Conservation (phyloP, 2,797 vertebrate species). For the Phalanger gymnotis region DNA sequence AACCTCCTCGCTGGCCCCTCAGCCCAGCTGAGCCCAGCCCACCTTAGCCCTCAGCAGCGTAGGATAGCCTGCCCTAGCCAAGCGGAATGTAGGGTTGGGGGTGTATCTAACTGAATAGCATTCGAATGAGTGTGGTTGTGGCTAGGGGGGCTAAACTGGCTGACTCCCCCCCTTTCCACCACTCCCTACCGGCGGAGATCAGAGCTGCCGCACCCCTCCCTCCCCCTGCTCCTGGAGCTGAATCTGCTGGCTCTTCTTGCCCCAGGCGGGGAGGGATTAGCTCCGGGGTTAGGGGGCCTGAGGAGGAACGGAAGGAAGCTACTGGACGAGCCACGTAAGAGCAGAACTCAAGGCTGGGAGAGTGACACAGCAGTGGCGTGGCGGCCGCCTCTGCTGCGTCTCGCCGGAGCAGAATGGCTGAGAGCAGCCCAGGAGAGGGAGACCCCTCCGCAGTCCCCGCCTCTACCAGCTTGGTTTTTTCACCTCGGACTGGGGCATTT, state of each 20-base stretch:
- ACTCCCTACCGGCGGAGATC: background rate
- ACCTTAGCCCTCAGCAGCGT: background rate
- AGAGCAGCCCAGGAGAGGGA: background rate
- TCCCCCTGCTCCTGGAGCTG: background rate
- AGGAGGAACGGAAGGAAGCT: background rate
- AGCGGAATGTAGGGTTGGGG: background rate
- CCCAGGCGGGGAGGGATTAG: background rate
- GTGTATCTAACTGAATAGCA: background rate
- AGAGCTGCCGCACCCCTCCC: background rate
- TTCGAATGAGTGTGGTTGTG: background rate
- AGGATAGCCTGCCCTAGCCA: background rate
- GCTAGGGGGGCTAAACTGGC: background rate
- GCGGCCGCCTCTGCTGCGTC: background rate
- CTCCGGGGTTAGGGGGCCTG: background rate
- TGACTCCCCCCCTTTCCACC: background rate
- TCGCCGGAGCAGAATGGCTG: fast-evolving
- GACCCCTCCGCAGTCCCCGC: background rate
- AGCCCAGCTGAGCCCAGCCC: background rate
- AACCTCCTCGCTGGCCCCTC: no score
- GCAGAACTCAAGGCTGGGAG: conserved; percentile 7
- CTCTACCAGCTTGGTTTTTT: background rate
- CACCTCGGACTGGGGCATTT: background rate
- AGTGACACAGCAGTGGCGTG: conserved; percentile 60
- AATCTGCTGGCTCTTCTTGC: background rate
- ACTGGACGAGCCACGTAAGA: background rate